phyloP scores from a whole-genome alignment of 2,797 vertebrate genomes.

The Tapera naevia region DNA sequence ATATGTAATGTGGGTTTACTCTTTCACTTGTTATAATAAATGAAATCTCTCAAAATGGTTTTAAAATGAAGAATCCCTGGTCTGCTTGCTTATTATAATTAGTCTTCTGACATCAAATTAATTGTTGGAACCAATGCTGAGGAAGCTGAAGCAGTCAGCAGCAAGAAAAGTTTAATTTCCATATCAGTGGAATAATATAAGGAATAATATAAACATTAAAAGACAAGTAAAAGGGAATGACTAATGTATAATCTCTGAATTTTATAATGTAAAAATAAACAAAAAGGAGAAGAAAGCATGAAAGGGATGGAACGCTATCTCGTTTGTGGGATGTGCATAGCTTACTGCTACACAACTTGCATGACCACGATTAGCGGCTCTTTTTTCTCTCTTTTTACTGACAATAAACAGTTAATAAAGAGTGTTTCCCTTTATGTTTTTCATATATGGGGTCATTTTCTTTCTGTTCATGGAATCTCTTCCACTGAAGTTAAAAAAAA shows the following conservation, averaged over 20 bases:
- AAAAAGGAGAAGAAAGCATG: not conserved
- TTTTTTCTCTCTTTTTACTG: not conserved
- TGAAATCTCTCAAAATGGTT: not conserved
- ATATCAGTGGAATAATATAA: not conserved
- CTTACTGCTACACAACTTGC: not conserved
- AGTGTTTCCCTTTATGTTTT: not conserved
- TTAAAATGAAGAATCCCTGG: not conserved
- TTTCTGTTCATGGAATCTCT: not conserved
- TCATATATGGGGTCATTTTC: not conserved
- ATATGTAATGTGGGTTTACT: not conserved
- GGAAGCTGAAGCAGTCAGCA: not conserved
- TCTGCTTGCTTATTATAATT: not conserved
- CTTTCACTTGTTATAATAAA: slow-evolving; percentile 1
- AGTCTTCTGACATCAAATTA: slow-evolving; percentile 19
- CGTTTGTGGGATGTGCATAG: not conserved
- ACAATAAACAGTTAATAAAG: not conserved
- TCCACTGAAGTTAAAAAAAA: not conserved
- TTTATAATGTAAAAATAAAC: not conserved
- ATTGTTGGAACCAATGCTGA: slow-evolving; percentile 2
- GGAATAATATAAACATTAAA: not conserved
- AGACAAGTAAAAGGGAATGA: not conserved
- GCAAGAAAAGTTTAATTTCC: slow-evolving; percentile 16
- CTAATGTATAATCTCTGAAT: not conserved
- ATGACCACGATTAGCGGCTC: not conserved
- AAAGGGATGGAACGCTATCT: not conserved